Evolutionary conservation across 2,797 vertebrate species (phyloP), one percentile per base, ranked within the genome.

Genomic region (Darevskia nairensis): DNA sequence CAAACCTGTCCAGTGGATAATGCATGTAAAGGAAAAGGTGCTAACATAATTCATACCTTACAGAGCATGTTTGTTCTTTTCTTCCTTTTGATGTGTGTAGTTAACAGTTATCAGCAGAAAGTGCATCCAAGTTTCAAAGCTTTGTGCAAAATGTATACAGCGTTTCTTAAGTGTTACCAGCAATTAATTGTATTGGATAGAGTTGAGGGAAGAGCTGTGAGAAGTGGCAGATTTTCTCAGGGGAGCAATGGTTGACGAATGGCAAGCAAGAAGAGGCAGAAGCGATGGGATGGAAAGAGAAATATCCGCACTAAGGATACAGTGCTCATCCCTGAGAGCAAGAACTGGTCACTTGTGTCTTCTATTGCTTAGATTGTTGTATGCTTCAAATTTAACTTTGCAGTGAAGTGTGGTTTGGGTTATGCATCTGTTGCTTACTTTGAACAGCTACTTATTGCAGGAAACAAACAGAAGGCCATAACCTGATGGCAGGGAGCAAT

Each of bases 51-150:
- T n/a, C n/a, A n/a, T n/a, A n/a, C 85, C 83, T 72, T 61, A 39
- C 85, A 90, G 84, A 85, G 66, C 35, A 2, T 85, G 66, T 88
- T 61, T 84, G 80, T 46, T 86, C 10, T 86, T 41, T 90, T 88
- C 44, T 84, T 84, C 50, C 50, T 55, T 59, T 0, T 0, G 72
- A 0, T 0, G 35, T 46, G 32, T 1, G 32, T 21, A 39, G 39
- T 1, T 68, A 66, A 13, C 61, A 66, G 46, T 13, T 50, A 50
- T 55, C 50, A 55, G 84, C 84, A 71, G 59, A 90, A 92, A 87
- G 68, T 55, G 46, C 0, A 0, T 9, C 35, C 1, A 19, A 35
- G 27, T 72, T 93, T 76, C 25, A 83, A 86, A 78, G 27, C 27
- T 19, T 80, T 75, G 71, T 39, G 84, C 0, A 0, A 25, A 8